Evolutionary conservation across 1,140 invertebrate genomes (phyloP).

Genomic region (Lycorma delicatula): DNA sequence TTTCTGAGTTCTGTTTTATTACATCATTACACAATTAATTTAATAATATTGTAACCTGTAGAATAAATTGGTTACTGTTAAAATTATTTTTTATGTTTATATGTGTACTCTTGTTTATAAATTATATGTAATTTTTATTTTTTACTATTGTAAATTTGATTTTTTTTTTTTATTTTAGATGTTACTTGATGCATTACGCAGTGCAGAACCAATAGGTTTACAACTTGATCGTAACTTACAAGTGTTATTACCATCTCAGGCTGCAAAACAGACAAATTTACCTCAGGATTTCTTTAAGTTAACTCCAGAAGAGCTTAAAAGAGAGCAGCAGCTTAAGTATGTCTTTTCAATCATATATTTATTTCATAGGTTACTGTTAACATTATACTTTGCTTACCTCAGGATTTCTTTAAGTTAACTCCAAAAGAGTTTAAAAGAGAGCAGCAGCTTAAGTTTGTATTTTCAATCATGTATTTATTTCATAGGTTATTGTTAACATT

Average conservation of each 20-base stretch:
- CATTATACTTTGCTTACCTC: too few relatives aligned
- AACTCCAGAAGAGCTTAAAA: slow-evolving; percentile 69
- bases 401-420: slow-evolving; percentile 71
- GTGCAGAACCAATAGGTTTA: slow-evolving; percentile 70
- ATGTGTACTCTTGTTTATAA: too few relatives aligned
- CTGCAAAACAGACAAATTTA: slow-evolving; percentile 54
- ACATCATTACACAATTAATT: too few relatives aligned
- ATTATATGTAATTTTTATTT: too few relatives aligned
- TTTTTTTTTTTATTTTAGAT: slow-evolving; percentile 34
- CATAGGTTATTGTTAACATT: too few relatives aligned
- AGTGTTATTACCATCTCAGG: slow-evolving; percentile 72
- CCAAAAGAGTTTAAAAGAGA: slow-evolving; percentile 78
- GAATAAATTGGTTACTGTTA: too few relatives aligned
- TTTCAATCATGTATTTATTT: too few relatives aligned
- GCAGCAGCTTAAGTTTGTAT: slow-evolving; percentile 61
- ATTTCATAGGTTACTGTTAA: too few relatives aligned
- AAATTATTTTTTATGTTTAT: too few relatives aligned
- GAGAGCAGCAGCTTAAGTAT: slow-evolving; percentile 68
- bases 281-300: slow-evolving; percentile 77
- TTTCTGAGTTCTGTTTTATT: too few relatives aligned
- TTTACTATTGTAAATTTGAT: neutral
- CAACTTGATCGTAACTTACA: slow-evolving; percentile 76
- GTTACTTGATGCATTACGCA: slow-evolving; percentile 63
- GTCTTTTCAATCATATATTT: too few relatives aligned
- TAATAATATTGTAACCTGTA: too few relatives aligned